Percentiles rank a stretch among this genome's conserved stretches.
Conservation (phyloP, 2,888 invertebrate species). For the Chrysotoxum bicinctum region DNA sequence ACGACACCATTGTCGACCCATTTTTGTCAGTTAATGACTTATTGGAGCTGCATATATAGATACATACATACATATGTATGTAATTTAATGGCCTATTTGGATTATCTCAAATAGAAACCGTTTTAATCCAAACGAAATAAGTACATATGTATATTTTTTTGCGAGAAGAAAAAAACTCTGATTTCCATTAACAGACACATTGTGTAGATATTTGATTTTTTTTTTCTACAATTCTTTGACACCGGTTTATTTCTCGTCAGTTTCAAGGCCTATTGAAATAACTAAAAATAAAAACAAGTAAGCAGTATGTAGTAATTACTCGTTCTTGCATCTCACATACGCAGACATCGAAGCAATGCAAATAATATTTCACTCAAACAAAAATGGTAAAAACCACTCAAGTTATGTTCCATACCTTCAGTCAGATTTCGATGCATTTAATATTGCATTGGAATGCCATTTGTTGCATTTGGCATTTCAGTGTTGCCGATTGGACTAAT, state of each 20-base stretch:
- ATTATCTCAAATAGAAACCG: too few relatives aligned
- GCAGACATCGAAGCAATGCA: not conserved
- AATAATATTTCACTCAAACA: not conserved
- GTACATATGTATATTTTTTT: too few relatives aligned
- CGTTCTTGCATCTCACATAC: not conserved
- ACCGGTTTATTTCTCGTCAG: not conserved
- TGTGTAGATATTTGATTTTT: not conserved
- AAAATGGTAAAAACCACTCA: not conserved
- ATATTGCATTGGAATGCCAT: not conserved
- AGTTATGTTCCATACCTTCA: not conserved
- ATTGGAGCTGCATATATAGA: too few relatives aligned
- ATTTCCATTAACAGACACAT: not conserved
- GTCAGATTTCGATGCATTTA: not conserved
- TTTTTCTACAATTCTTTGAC: not conserved
- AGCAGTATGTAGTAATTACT: not conserved
- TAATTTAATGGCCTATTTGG: too few relatives aligned
- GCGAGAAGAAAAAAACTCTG: not conserved
- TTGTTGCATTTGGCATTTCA: not conserved
- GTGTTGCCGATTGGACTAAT: not conserved
- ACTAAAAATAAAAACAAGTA: not conserved
- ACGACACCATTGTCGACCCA: too few relatives aligned
- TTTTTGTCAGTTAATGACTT: too few relatives aligned
- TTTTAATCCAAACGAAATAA: too few relatives aligned
- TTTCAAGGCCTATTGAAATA: not conserved
- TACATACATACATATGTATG: too few relatives aligned